These are phyloP conservation scores for Stenodema calcarata DNA, from an alignment of 2,888 invertebrate genomes.

Conservation along the genomic window DNA sequence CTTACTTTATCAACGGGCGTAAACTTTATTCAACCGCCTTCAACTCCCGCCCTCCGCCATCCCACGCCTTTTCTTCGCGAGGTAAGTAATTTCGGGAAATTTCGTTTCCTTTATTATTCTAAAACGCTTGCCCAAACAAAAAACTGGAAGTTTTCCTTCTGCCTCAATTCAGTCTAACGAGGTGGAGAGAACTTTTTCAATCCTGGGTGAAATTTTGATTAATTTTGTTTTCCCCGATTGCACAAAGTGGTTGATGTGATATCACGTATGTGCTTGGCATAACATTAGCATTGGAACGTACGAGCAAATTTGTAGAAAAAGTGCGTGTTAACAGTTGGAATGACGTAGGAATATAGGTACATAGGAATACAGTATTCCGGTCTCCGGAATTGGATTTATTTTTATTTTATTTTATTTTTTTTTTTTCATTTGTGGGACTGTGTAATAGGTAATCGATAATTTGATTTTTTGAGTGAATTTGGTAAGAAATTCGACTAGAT, in stretches of 20 bases:
- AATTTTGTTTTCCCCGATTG: background rate
- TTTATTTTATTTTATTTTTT: no score
- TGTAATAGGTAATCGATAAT: no score
- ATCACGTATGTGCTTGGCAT: no score
- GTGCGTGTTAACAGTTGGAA: no score
- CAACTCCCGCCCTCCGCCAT: background rate
- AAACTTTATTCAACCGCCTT: slow-evolving; percentile 47
- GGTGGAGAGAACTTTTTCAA: slow-evolving; percentile 18
- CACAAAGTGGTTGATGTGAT: background rate
- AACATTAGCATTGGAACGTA: no score
- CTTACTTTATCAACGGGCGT: slow-evolving; percentile 50
- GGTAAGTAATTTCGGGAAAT: slow-evolving; percentile 43
- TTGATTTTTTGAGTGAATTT: no score
- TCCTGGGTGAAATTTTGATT: slow-evolving; percentile 23
- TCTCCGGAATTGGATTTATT: no score
- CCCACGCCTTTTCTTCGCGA: background rate
- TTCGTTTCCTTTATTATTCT: slow-evolving; percentile 41
- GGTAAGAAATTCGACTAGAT: no score
- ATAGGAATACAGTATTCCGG: no score
- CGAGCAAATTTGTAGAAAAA: no score
- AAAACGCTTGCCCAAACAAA: slow-evolving; percentile 22
- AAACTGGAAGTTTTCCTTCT: background rate
- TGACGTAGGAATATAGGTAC: no score
- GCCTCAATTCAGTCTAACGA: slow-evolving; percentile 25
- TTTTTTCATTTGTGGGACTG: no score